Percentiles rank a stretch among this genome's conserved stretches.
Evolutionary conservation across 2,888 invertebrate species (phyloP).

Genomic region (Syrista parreyssii): DNA sequence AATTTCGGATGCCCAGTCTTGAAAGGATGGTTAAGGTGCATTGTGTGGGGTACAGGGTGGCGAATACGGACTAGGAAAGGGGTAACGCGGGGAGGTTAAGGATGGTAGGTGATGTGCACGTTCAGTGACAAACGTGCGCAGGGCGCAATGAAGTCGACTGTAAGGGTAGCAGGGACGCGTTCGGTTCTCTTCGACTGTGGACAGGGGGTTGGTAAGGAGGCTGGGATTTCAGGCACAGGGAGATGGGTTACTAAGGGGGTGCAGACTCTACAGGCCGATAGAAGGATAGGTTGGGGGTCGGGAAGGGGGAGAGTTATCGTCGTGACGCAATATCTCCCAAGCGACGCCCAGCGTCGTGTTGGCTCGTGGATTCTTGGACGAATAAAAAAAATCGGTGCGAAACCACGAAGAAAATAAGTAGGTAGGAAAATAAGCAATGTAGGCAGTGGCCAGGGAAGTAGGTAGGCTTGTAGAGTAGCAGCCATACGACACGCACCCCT

Average conservation of each 20-base stretch:
- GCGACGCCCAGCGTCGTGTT: conserved; percentile 69
- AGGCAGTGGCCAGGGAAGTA: conserved; percentile 1
- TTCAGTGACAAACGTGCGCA: conserved; percentile 52
- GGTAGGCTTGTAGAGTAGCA: conserved; percentile 43
- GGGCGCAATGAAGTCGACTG: conserved; percentile 54
- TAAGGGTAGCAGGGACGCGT: conserved; percentile 44
- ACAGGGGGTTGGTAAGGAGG: conserved; percentile 13
- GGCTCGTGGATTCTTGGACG: conserved; percentile 61
- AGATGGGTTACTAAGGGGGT: conserved; percentile 21
- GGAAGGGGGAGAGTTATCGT: conserved; percentile 41
- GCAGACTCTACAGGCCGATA: conserved; percentile 4
- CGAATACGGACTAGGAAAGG: not conserved
- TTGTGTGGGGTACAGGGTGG: conserved; percentile 12
- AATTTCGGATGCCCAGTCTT: conserved; percentile 19
- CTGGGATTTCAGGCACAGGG: conserved; percentile 3
- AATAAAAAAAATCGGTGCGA: conserved; percentile 38
- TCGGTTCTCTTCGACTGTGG: conserved; percentile 27
- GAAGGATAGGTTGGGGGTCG: conserved; percentile 27
- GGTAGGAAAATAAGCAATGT: not conserved
- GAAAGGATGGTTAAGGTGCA: conserved; percentile 24
- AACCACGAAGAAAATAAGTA: conserved; percentile 4
- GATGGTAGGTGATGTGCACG: conserved; percentile 45
- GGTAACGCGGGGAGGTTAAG: not conserved
- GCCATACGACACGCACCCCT: conserved; percentile 62
- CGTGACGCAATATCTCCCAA: conserved; percentile 49